Base-by-base conservation (phyloP, 2,888 invertebrate genomes). In the Drosophila stalkeri region DNA sequence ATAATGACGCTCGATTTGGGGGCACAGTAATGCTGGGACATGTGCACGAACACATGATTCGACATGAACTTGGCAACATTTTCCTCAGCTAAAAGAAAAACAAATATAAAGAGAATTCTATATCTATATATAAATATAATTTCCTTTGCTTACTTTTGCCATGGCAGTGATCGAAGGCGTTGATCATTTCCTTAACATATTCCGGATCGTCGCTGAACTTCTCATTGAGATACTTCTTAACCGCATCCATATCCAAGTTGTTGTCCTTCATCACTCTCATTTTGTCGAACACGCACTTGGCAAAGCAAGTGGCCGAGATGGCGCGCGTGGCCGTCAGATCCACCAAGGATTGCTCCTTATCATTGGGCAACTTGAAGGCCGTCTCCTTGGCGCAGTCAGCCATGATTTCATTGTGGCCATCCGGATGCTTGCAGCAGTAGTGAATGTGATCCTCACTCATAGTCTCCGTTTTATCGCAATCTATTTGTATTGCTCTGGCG, bases 101-200 rank as follows among this genome's bases (percentile, higher is more conserved):
- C 12, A n/a, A 4, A 18, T 20, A 16, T 2, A 37, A 18, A 0
- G 0, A 27, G 27, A 6, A 27, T 27, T 27, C 35, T 20, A 20
- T 35, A 12, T 7, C 2, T 27, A 6, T n/a, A 3, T 9, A 12
- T 51, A 2, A 8, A 3, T 16, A 20, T 0, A 16, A 6, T 2
- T 18, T 33, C 5, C 0, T 11, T 3, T 8, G 70, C 75, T 70
- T 55, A 90, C 90, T 61, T 46, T 80, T 77, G 55, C 86, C 80
- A 39, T 90, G 83, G n/a, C 90, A 90, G 27, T 90, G 86, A 73
- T 91, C 91, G 20, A 90, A 90, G 18, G 91, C 89, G 46, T 65
- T 86, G 27, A 77, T 60, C 91, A 90, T 91, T 72, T 91, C 90
- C 35, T 71, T 84, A 3, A 64, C 77, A 46, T 90, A 90, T 43